Base-by-base conservation (phyloP, 2,797 vertebrate species). In the Columba guinea region DNA sequence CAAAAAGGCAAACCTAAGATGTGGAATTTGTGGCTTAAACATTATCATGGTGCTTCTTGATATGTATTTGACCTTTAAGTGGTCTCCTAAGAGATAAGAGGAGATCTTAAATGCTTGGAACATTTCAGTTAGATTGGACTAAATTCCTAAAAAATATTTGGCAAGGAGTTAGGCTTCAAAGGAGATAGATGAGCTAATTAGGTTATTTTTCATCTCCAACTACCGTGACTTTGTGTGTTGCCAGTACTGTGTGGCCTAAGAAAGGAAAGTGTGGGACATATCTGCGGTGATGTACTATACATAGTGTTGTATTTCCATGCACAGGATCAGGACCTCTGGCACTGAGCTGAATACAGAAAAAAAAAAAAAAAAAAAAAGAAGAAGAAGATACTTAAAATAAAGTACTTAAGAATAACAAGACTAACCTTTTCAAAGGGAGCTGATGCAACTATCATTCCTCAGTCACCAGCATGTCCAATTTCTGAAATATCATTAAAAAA, bases 401-500 rank as follows among this genome's bases (percentile, higher is more conserved):
- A 93, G 60, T 51, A 58, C 80, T 96, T 80, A 79, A 91, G 48
- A 94, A 94, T 75, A 95, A 67, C 86, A 93, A 94, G 92, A 67
- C 60, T 48, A 95, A 93, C 71, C 56, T 73, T 97, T 97, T 86
- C 69, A 95, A 87, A 96, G 89, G 62, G 73, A 86, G 70, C 69
- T 94, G 94, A 96, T 93, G 94, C 83, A 95, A 90, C 86, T 53
- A 70, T 78, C 68, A 56, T 91, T 89, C 89, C 55, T 46, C 67
- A 86, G 87, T 77, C 86, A 88, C 62, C 60, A 89, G 60, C 81
- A 92, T 65, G 91, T 93, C 87, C 44, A 17, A 49, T 90, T 97
- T 96, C 94, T 93, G 81, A 95, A 97, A 95, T 84, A 79, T 64
- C 77, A 93, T 93, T 96, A 94, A 96, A 97, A 97, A 97, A 93